A percentile compares a stretch with the other conserved stretches of the same genome.
These are phyloP conservation scores for Spicauda simplicius DNA, from an alignment of 2,888 invertebrate genomes.

Conservation along the genomic window DNA sequence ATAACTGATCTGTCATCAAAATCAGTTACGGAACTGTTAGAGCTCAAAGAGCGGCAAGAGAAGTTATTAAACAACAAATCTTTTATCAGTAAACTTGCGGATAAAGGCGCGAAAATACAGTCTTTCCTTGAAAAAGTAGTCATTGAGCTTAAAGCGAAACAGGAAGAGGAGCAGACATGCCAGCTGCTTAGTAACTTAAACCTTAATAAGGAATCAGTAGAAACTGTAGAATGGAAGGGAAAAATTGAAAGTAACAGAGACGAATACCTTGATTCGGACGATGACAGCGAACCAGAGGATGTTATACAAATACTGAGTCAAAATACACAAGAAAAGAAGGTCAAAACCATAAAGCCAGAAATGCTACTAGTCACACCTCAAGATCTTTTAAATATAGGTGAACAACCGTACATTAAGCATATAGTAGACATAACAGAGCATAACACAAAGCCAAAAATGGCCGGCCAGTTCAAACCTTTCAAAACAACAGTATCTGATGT, in stretches of 20 bases:
- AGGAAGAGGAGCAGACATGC: constrained; percentile 80
- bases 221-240: constrained; percentile 86
- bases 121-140: constrained; percentile 75
- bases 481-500: constrained; percentile 83
- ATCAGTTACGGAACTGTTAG: constrained; percentile 75
- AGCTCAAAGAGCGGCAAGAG: constrained; percentile 82
- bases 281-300: constrained; percentile 85
- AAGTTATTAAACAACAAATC: constrained; percentile 81
- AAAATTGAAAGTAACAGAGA: constrained; percentile 61
- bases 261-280: constrained; percentile 81
- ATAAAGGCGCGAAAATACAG: constrained; percentile 85
- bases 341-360: constrained; percentile 72
- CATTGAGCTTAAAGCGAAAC: constrained; percentile 73
- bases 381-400: constrained; percentile 77
- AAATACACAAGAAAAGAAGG: constrained; percentile 76
- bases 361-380: constrained; percentile 78
- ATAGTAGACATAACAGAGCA: constrained; percentile 82
- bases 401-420: constrained; percentile 79
- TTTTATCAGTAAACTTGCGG: constrained; percentile 82
- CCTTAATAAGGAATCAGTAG: constrained; percentile 76
- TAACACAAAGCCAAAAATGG: constrained; percentile 57
- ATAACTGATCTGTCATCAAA: constrained; percentile 77
- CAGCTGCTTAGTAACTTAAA: constrained; percentile 78
- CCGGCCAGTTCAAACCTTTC: constrained; percentile 82
- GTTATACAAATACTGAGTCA: constrained; percentile 85